Evolutionary conservation across 2,113 vertebrate species (phyloP).

Genomic region (Laticauda colubrina): DNA sequence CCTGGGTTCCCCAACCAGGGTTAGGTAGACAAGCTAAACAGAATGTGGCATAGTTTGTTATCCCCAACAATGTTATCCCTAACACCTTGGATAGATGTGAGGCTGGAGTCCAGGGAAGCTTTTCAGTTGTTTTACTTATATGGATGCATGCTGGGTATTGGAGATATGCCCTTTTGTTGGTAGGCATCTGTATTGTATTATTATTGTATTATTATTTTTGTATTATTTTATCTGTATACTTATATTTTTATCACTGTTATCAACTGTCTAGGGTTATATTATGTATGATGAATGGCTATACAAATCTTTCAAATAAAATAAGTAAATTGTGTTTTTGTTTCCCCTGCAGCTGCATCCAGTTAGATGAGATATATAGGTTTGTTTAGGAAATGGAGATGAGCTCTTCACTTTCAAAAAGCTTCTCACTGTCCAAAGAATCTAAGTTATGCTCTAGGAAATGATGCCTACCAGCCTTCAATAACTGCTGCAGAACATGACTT

Average conservation of each 20-base stretch:
- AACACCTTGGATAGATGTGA: not conserved
- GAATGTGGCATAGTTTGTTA: no score
- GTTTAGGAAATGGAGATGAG: not conserved
- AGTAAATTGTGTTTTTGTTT: not conserved
- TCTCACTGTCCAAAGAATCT: slow-evolving; percentile 25
- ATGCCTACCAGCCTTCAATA: slow-evolving; percentile 12
- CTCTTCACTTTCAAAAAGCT: slow-evolving; percentile 51
- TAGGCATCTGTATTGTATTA: not conserved
- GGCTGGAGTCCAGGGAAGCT: not conserved
- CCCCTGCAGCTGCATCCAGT: not conserved
- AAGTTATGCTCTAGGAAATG: slow-evolving; percentile 39
- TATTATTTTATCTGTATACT: not conserved
- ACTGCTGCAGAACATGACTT: not conserved
- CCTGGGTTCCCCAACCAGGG: no score
- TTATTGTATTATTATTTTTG: not conserved
- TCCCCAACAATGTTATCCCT: no score
- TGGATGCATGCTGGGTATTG: not conserved
- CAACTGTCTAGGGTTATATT: not conserved
- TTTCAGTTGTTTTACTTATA: not conserved
- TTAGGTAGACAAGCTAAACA: no score
- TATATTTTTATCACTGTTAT: not conserved
- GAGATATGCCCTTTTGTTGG: not conserved
- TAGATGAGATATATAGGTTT: not conserved
- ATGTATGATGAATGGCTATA: not conserved
- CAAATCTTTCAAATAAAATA: not conserved